phyloP scores from a whole-genome alignment of 2,888 invertebrate genomes.

The Tricholauxania praeusta region DNA sequence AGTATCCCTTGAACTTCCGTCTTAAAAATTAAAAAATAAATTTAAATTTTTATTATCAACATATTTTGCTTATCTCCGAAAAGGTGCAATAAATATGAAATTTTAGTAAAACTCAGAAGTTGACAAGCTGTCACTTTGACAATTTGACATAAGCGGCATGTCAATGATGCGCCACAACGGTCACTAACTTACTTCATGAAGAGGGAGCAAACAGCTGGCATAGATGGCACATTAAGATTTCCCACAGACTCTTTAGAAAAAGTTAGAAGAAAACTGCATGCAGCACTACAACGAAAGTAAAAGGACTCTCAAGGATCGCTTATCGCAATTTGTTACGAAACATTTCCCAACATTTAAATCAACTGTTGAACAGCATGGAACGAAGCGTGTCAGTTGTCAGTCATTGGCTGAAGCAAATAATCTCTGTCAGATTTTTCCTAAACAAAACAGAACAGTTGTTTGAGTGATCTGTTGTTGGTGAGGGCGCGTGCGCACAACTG shows the following conservation, averaged over 20 bases:
- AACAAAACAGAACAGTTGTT: conserved; percentile 48
- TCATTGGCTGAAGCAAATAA: conserved; percentile 53
- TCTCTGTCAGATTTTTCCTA: conserved; percentile 55
- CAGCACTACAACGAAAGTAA: conserved; percentile 36
- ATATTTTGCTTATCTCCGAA: not conserved
- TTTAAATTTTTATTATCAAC: conserved; percentile 2
- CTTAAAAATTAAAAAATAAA: not conserved
- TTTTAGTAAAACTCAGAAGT: conserved; percentile 33
- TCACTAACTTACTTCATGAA: conserved; percentile 45
- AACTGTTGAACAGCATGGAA: conserved; percentile 15
- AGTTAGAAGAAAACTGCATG: conserved; percentile 35
- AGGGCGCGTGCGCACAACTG: conserved; percentile 22
- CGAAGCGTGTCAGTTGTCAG: conserved; percentile 56
- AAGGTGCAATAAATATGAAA: conserved; percentile 36
- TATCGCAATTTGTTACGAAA: conserved; percentile 54
- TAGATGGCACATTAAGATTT: conserved; percentile 45
- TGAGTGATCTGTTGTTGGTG: conserved; percentile 44
- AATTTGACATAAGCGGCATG: conserved; percentile 27
- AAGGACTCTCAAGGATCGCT: conserved; percentile 52
- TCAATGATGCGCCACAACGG: conserved; percentile 10
- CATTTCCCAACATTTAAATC: conserved; percentile 31
- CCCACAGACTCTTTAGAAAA: conserved; percentile 12
- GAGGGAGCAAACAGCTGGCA: conserved; percentile 45
- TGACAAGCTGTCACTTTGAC: conserved; percentile 8
- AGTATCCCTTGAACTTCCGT: too few species aligned